Evolutionary conservation across 2,113 vertebrate genomes (phyloP).

Genomic region (Indicator maculatus): DNA sequence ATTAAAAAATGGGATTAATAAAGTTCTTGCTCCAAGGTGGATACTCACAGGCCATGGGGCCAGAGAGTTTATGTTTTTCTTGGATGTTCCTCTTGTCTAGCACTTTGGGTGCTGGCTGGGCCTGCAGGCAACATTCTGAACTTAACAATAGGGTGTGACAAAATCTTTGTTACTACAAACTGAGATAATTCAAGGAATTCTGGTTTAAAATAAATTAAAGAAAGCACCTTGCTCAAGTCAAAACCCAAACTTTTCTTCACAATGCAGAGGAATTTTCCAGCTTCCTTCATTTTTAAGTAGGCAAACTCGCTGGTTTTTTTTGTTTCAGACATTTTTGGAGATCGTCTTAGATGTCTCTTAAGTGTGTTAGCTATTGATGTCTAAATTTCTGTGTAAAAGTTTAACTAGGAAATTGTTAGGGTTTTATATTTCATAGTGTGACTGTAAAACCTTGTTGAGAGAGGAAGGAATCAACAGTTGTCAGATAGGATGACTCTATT

Average conservation of each 20-base stretch:
- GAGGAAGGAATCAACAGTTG: not conserved
- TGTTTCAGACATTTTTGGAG: not conserved
- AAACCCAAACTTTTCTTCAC: not conserved
- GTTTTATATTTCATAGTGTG: not conserved
- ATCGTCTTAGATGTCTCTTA: not conserved
- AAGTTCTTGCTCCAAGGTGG: not conserved
- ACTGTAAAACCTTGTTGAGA: not conserved
- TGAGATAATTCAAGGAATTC: not conserved
- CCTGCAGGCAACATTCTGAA: not conserved
- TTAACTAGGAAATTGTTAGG: not conserved
- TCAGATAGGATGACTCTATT: not conserved
- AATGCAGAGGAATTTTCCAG: not conserved
- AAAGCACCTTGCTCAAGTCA: not conserved
- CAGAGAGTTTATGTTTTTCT: not conserved
- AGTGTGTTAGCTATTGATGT: rapidly evolving
- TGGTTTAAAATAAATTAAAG: not conserved
- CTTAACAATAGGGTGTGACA: not conserved
- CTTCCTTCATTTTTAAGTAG: not conserved
- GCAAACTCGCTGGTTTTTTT: not conserved
- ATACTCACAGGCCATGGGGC: not conserved
- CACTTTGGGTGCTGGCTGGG: not conserved
- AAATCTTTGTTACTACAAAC: not conserved
- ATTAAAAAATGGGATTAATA: not conserved
- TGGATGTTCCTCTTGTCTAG: not conserved
- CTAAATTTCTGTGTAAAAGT: not conserved